Evolutionary conservation across 30 jellyfish, hydroid and myxozoan species (phyloP).

Genomic region (Haliclystus octoradiatus): DNA sequence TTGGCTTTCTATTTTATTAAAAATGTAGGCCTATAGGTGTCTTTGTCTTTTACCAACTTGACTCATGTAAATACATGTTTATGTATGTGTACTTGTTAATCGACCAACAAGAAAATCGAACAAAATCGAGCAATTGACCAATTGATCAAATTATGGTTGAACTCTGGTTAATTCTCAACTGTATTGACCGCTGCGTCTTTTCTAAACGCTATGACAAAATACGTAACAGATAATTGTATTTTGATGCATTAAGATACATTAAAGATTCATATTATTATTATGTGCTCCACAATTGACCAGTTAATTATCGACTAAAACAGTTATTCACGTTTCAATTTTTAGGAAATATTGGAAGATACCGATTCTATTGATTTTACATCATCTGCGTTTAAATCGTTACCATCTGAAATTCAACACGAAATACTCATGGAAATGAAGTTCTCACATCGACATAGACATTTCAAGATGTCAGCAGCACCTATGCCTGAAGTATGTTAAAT

Average conservation of each 20-base stretch:
- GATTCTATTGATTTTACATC: constrained; percentile 66
- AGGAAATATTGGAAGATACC: constrained; percentile 64
- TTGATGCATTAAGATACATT: too few species aligned
- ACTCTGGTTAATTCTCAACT: too few species aligned
- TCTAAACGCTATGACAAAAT: too few species aligned
- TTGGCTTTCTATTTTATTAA: not conserved
- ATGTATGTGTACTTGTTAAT: not conserved
- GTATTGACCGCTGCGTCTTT: too few species aligned
- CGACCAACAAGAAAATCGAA: too few species aligned
- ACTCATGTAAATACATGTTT: not conserved
- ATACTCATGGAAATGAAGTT: constrained; percentile 61
- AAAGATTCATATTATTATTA: not conserved
- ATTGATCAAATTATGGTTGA: too few species aligned
- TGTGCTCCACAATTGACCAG: not conserved
- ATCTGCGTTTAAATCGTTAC: constrained; percentile 47
- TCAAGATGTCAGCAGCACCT: constrained; percentile 31
- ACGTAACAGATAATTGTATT: too few species aligned
- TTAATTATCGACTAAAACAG: too few species aligned
- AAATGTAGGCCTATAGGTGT: not conserved
- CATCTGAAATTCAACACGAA: constrained; percentile 84
- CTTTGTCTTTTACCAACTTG: not conserved
- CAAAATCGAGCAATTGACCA: too few species aligned
- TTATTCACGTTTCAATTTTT: not conserved
- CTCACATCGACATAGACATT: constrained; percentile 47
- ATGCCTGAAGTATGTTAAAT: constrained; percentile 66